Percentiles rank a stretch among this genome's conserved stretches.
These are phyloP conservation scores for Minunthozetes semirufus DNA, from an alignment of 2,888 invertebrate species.

Conservation along the genomic window DNA sequence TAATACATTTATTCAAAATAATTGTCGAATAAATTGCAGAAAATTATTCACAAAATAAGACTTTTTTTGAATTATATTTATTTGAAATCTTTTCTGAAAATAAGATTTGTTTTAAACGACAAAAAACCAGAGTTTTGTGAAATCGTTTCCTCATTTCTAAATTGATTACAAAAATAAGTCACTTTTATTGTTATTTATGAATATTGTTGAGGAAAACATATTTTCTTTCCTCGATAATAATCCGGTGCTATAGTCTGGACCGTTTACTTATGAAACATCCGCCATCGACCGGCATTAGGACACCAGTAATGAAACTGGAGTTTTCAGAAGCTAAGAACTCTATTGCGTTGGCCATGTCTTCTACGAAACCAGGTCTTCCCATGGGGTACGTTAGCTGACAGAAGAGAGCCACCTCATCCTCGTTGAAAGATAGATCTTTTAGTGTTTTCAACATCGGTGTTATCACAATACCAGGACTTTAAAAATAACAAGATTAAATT, in stretches of 20 bases:
- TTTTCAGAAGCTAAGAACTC: neutral
- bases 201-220: neutral
- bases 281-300: neutral
- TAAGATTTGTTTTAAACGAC: too few relatives aligned
- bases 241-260: neutral
- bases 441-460: neutral
- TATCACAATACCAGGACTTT: neutral
- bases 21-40: too few relatives aligned
- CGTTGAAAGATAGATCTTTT: neutral
- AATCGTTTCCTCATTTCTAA: too few relatives aligned
- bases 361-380: neutral
- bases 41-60: too few relatives aligned
- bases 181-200: too few relatives aligned
- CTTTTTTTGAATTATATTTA: too few relatives aligned
- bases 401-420: neutral
- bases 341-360: neutral
- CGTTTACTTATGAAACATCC: neutral
- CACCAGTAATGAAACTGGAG: neutral
- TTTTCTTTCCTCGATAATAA: neutral
- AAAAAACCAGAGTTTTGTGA: too few relatives aligned
- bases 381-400: neutral
- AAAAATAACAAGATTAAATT: neutral
- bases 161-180: too few relatives aligned
- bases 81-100: too few relatives aligned
- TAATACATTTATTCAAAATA: too few relatives aligned